Evolutionary conservation across 2,888 invertebrate genomes (phyloP).

Genomic region (Ephialtes manifestator): DNA sequence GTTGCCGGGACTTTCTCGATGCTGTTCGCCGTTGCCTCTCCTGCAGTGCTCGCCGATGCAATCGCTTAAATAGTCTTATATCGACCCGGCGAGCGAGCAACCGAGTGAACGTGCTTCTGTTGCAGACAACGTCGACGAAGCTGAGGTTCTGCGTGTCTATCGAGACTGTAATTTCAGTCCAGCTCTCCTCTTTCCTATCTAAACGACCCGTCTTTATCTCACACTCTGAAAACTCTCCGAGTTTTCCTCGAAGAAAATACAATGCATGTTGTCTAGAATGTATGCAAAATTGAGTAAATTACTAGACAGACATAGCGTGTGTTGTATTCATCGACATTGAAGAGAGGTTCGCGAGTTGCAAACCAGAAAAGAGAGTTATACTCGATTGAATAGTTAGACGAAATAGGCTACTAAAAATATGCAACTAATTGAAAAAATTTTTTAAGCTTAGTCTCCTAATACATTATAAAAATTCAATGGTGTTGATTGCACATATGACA

Average conservation of each 20-base stretch:
- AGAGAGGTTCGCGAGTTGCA: no score
- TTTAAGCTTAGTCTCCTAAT: no score
- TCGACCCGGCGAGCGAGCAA: constrained; percentile 65
- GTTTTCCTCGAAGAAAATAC: not conserved
- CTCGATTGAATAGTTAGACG: no score
- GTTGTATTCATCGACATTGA: no score
- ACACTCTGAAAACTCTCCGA: not conserved
- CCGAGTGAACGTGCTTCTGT: constrained; percentile 23
- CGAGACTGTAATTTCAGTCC: constrained; percentile 6
- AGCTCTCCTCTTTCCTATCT: not conserved
- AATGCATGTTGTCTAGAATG: not conserved
- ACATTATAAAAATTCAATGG: no score
- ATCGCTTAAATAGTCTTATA: constrained; percentile 79
- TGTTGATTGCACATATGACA: no score
- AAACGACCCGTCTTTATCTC: not conserved
- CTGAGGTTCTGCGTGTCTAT: constrained; percentile 3
- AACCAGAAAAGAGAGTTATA: no score
- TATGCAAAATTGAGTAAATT: not conserved
- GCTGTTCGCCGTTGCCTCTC: constrained; percentile 71
- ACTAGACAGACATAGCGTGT: not conserved
- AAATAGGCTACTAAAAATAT: no score
- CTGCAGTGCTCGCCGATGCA: constrained; percentile 79
- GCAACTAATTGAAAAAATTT: no score
- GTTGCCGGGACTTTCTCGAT: constrained; percentile 84
- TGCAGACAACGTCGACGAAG: not conserved